Conservation (phyloP, 2,797 vertebrate species). For the Lagodon rhomboides region DNA sequence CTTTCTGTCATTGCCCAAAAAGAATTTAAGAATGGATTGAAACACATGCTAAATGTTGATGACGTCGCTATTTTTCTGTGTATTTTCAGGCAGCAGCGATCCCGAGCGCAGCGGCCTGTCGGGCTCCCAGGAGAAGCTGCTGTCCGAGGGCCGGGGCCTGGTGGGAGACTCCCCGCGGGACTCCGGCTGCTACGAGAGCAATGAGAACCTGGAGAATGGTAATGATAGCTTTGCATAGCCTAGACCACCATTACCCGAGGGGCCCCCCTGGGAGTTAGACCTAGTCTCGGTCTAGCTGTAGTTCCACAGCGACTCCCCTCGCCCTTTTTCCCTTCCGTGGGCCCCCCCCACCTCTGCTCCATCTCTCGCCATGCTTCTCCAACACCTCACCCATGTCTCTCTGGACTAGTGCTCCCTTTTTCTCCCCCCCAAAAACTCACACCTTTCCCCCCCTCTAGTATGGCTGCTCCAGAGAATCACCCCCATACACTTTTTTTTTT, state of each 20-base stretch:
- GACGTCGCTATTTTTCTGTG: background rate
- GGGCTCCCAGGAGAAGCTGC: conserved; percentile 96
- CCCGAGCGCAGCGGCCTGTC: conserved; percentile 88
- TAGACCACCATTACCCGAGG: conserved; percentile 45
- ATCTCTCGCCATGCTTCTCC: conserved; percentile 66
- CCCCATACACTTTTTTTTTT: background rate
- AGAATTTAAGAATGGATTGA: background rate
- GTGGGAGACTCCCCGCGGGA: conserved; percentile 95
- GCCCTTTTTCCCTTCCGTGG: conserved; percentile 19
- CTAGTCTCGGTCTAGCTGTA: conserved; percentile 33
- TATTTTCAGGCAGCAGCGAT: conserved; percentile 93
- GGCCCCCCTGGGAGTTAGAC: background rate
- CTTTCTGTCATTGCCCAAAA: too few species aligned
- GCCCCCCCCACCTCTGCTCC: conserved; percentile 49
- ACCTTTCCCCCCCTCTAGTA: conserved; percentile 2
- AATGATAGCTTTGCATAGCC: conserved; percentile 81
- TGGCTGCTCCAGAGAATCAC: conserved; percentile 6
- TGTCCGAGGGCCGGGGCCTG: conserved; percentile 89
- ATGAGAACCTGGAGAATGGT: conserved; percentile 98
- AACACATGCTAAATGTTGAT: too few species aligned
- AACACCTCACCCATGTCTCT: conserved; percentile 60
- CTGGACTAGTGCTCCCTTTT: conserved; percentile 37
- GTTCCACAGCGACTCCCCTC: conserved; percentile 47
- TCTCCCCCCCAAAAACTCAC: conserved; percentile 25
- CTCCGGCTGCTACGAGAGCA: conserved; percentile 99